phyloP scores from a whole-genome alignment of 2,113 vertebrate genomes.

The Orycteropus afer region DNA sequence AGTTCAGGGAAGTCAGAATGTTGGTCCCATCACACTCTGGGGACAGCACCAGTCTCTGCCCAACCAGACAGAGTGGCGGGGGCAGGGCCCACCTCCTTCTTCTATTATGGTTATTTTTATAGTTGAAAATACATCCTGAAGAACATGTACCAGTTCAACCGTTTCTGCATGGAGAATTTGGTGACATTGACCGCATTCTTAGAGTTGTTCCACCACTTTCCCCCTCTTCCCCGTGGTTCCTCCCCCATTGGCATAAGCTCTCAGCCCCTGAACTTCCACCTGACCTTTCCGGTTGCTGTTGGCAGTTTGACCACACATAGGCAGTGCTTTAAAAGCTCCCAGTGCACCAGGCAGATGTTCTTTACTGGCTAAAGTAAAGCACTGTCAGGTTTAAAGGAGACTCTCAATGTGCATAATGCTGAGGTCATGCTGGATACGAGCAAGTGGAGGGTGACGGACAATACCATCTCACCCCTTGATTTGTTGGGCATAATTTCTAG shows the following conservation, averaged over 20 bases:
- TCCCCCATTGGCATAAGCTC: no score
- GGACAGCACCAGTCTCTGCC: not conserved
- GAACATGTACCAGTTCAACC: not conserved
- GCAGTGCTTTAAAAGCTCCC: not conserved
- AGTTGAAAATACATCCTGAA: not conserved
- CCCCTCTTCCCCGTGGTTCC: not conserved
- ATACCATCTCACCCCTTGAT: not conserved
- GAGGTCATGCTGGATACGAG: not conserved
- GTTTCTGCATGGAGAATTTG: not conserved
- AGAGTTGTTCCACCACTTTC: not conserved
- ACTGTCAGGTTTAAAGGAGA: not conserved
- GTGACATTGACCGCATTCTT: not conserved
- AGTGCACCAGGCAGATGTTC: no score
- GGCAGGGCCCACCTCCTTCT: not conserved
- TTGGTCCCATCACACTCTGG: not conserved
- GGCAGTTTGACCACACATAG: not conserved
- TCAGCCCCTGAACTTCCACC: no score
- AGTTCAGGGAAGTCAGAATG: not conserved
- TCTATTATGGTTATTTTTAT: not conserved
- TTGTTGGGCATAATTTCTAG: not conserved
- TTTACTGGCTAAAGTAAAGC: no score
- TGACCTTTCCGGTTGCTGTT: not conserved
- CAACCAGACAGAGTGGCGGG: not conserved
- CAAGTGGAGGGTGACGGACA: rapidly evolving
- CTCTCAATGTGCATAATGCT: not conserved